Evolutionary conservation across 2,797 vertebrate species (phyloP).

Genomic region (Cynodonichthys magdalenae): DNA sequence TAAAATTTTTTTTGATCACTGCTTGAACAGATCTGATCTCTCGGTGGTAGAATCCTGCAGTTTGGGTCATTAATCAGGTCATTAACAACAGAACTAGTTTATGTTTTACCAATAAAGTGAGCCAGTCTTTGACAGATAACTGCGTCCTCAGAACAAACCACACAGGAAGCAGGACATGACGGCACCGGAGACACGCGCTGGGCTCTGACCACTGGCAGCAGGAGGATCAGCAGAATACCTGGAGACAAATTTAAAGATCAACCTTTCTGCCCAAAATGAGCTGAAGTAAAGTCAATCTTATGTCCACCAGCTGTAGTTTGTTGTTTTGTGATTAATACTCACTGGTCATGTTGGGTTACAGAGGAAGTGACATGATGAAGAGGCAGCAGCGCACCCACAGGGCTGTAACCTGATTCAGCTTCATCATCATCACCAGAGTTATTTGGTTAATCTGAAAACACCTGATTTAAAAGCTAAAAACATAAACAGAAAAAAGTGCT

Average conservation of each 20-base stretch:
- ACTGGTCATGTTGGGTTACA: slow-evolving; percentile 78
- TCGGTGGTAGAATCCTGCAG: not conserved
- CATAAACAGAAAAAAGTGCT: not conserved
- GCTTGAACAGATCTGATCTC: no score
- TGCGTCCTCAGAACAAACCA: slow-evolving; percentile 72
- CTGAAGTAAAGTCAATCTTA: not conserved
- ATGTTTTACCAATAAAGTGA: slow-evolving; percentile 73
- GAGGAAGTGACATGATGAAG: slow-evolving; percentile 32
- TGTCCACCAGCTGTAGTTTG: not conserved
- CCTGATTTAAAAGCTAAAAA: not conserved
- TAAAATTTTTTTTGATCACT: no score
- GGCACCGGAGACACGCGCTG: slow-evolving; percentile 26
- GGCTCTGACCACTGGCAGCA: slow-evolving; percentile 64
- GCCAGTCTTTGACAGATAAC: slow-evolving; percentile 80
- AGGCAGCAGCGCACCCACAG: slow-evolving; percentile 31
- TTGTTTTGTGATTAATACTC: slow-evolving; percentile 18
- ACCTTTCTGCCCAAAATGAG: no score
- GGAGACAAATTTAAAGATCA: slow-evolving; percentile 23
- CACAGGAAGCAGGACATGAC: slow-evolving; percentile 76
- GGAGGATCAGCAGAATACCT: slow-evolving; percentile 73
- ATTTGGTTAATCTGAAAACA: slow-evolving; percentile 26
- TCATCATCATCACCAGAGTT: slow-evolving; percentile 1
- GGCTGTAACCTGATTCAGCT: slow-evolving; percentile 16
- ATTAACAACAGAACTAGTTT: not conserved
- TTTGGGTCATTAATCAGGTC: not conserved